Evolutionary conservation across 2,113 vertebrate species (phyloP), one percentile per base, ranked within the genome.

Genomic region (Cinclus mexicanus): DNA sequence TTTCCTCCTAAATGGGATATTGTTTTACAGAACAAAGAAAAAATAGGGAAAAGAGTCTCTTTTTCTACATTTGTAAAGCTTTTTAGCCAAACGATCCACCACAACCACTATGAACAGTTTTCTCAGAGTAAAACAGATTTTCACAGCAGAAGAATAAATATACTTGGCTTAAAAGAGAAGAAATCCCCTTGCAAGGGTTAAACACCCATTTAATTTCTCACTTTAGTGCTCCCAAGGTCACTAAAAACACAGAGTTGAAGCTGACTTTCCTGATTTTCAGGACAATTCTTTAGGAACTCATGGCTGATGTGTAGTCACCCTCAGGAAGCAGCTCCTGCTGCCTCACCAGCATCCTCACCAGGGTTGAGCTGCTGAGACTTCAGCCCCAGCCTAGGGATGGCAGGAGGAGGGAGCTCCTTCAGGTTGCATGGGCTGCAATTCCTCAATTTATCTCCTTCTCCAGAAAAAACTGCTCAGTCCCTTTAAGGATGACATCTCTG

Each of bases 401-500:
- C 53, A 59, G 64, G 64, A 89, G 77, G 67, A 65, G 71, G 42
- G 28, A 71, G 35, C 49, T 72, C 41, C 65, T 93, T n/a, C 37
- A 42, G 76, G n/a, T 10, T 22, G 29, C 31, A 67, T 26, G 56
- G 59, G 77, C 80, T 75, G 87, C 25, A 60, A 26, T 52, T 77
- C 81, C 42, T 87, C 33, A 7, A 24, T 37, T 61, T 52, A 16
- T 35, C 76, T 76, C 56, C 41, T 80, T 56, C 70, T 68, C 17
- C n/a, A 33, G 56, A 11, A 83, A 87, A 56, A 83, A 35, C 31
- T 5, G 39, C 65, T 69, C 21, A 1, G 57, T 67, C 65, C 57
- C 76, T 96, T 91, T 94, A 95, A 95, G 77, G 75, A 44, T 89
- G 89, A 67, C 83, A 71, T 23, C 41, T 50, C 65, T 41, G 3